These are phyloP conservation scores for Fopius arisanus DNA, from an alignment of 1,140 invertebrate species.

Conservation along the genomic window DNA sequence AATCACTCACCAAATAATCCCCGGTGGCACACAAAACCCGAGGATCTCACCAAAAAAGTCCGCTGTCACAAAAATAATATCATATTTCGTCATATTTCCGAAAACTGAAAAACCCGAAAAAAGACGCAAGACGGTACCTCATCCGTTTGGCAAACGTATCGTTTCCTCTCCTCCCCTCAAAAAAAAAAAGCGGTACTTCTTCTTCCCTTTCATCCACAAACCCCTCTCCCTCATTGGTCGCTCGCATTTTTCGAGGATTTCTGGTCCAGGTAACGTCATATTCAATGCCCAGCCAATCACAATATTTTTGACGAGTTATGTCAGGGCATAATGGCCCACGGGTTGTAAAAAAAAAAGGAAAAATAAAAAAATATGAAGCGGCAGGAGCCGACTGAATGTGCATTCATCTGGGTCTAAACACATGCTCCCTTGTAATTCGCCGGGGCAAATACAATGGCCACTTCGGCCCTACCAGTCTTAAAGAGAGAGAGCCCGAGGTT, in stretches of 20 bases:
- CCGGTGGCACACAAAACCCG: too few species aligned
- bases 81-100: constrained; percentile 17
- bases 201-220: constrained; percentile 15
- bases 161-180: not conserved
- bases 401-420: constrained; percentile 55
- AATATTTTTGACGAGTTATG: constrained; percentile 67
- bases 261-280: constrained; percentile 59
- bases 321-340: constrained; percentile 54
- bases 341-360: constrained; percentile 4
- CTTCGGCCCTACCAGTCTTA: not conserved
- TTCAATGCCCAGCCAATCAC: constrained; percentile 60
- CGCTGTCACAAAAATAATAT: constrained; percentile 27
- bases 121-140: not conserved
- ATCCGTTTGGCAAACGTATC: constrained; percentile 36
- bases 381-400: constrained; percentile 45
- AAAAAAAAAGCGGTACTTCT: constrained; percentile 5
- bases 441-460: constrained; percentile 54
- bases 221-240: constrained; percentile 20
- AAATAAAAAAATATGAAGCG: constrained; percentile 6
- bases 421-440: constrained; percentile 56
- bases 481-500: not conserved
- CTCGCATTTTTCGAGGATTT: constrained; percentile 24
- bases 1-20: too few species aligned
- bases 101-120: not conserved
- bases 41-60: too few species aligned